Percentiles rank a stretch among this genome's conserved stretches.
Conservation (phyloP, 1,140 invertebrate species). For the Gryon sp. region DNA sequence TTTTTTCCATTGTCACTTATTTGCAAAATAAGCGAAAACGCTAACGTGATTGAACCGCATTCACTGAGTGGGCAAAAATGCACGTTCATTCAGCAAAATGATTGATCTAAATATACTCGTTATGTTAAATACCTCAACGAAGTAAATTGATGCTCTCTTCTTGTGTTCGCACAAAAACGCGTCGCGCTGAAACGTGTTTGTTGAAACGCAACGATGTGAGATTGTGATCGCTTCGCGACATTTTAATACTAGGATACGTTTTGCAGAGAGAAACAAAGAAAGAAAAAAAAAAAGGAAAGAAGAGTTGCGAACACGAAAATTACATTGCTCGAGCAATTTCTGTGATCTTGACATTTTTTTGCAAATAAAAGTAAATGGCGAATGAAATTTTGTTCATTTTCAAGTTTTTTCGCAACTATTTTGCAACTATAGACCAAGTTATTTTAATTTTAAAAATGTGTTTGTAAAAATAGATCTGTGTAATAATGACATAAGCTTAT, state of each 20-base stretch:
- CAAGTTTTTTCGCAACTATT: no score
- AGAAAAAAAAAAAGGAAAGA: conserved; percentile 3
- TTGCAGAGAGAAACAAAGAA: no score
- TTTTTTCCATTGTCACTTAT: no score
- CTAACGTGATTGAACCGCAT: conserved; percentile 5
- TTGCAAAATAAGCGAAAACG: no score
- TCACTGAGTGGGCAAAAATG: not conserved
- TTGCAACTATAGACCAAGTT: no score
- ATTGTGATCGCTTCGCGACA: conserved; percentile 23
- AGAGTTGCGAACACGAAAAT: no score
- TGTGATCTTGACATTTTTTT: not conserved
- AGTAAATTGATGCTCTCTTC: conserved; percentile 35
- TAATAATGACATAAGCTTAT: no score
- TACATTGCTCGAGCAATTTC: not conserved
- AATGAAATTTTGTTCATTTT: no score
- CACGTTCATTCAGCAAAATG: conserved; percentile 31
- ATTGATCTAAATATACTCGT: conserved; percentile 22
- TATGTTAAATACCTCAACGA: conserved; percentile 28
- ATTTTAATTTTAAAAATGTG: no score
- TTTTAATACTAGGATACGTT: conserved; percentile 18
- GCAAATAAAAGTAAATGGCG: conserved; percentile 6
- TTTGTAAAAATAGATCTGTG: no score
- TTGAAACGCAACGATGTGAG: conserved; percentile 3
- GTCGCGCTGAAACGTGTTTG: conserved; percentile 7
- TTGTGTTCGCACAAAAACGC: conserved; percentile 22